Evolutionary conservation across 2,797 vertebrate genomes (phyloP), one percentile per base, ranked within the genome.

Genomic region (Gymnoscopelus microlampas): DNA sequence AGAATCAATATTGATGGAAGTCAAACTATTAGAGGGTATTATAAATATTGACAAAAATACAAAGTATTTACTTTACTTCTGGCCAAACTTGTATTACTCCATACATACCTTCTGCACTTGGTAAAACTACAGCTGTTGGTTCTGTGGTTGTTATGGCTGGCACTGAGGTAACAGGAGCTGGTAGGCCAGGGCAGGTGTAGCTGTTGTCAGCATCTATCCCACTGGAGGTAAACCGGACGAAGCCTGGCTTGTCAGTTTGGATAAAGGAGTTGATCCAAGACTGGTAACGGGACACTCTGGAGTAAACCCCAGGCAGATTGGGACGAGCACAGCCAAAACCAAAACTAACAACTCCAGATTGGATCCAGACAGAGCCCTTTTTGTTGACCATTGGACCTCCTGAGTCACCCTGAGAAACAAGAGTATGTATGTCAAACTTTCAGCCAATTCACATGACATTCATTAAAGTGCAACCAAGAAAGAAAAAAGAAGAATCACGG

Each of bases 201-300:
- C 5, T 60, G 14, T 10, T 58, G 70, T 78, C 76, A 61, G 58
- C 24, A 63, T 82, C 71, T 0, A 5, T 15, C 62, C 54, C 77
- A 63, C 9, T 10, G 10, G 70, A 62, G 23, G 19, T 26, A 29
- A 71, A 79, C 29, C 47, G 35, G 60, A 74, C 49, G 32, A 79
- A 82, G 32, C 80, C 77, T 55, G 77, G 70, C n/a, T 47, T 44
- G 44, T 74, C 74, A 1, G 5, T 66, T 29, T 47, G 57, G 0
- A 79, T 51, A 4, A 50, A 14, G 44, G 63, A 71, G 11, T 60
- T 55, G 74, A 77, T 79, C 77, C 80, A 83, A 15, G 60, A 58
- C 68, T 83, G 56, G 47, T 77, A 79, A 6, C 26, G 12, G 47
- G 80, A 77, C 59, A 83, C 77, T 53, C 77, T 74, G 58, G 77